Evolutionary conservation across 2,113 vertebrate genomes (phyloP).

Genomic region (Carassius gibelio): DNA sequence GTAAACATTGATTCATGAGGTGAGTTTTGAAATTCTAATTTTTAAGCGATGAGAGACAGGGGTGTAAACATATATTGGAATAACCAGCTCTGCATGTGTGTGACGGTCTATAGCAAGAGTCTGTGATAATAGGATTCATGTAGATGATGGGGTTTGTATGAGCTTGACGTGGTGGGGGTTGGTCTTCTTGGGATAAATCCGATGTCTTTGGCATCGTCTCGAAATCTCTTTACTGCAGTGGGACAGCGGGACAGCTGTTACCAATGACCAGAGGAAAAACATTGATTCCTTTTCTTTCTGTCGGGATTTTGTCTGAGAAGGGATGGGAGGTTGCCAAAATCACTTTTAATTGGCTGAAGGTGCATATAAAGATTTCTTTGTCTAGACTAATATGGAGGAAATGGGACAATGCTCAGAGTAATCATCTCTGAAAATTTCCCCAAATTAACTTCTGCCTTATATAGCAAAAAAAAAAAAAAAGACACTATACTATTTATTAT

Average conservation of each 20-base stretch:
- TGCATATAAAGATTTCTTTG: conserved; percentile 12
- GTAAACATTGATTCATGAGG: conserved; percentile 38
- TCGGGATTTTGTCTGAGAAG: not conserved
- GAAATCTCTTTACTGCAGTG: conserved; percentile 30
- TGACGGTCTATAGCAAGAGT: conserved; percentile 34
- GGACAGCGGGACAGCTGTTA: conserved; percentile 55
- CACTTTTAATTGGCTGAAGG: conserved; percentile 28
- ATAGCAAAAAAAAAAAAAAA: not conserved
- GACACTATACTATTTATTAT: not conserved
- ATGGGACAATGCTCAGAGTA: not conserved
- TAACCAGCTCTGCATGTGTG: not conserved
- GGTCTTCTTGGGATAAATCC: conserved; percentile 34
- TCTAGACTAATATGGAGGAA: conserved; percentile 11
- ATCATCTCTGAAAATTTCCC: not conserved
- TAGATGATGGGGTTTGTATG: conserved; percentile 49
- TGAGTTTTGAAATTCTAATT: conserved; percentile 41
- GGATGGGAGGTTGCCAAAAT: conserved; percentile 27
- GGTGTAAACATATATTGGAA: conserved; percentile 29
- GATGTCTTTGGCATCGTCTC: conserved; percentile 49
- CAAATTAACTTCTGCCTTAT: not conserved
- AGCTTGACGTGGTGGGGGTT: conserved; percentile 39
- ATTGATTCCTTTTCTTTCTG: conserved; percentile 38
- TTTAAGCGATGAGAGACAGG: not conserved
- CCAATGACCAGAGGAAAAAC: conserved; percentile 35
- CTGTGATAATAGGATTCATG: conserved; percentile 46